Percentiles rank a stretch among this genome's conserved stretches.
Conservation (phyloP, 2,888 invertebrate species). For the Pristionchus fissidentatus region DNA sequence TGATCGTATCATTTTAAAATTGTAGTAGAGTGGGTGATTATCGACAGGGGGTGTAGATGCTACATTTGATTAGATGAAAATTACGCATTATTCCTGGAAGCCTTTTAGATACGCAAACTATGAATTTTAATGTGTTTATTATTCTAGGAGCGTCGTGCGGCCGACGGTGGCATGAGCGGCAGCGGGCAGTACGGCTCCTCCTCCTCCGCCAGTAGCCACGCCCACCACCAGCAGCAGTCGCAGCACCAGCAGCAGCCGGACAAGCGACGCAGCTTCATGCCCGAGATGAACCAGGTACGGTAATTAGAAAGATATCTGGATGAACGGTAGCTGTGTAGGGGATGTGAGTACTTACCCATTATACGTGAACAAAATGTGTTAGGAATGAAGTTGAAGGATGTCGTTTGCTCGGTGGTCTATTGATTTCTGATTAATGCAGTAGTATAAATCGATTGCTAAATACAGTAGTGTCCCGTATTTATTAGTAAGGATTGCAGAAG, state of each 20-base stretch:
- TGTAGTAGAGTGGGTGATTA: too few relatives aligned
- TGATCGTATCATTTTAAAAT: too few relatives aligned
- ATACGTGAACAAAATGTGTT: background rate
- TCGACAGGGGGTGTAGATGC: too few relatives aligned
- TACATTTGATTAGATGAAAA: too few relatives aligned
- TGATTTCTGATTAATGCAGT: background rate
- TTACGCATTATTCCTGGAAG: too few relatives aligned
- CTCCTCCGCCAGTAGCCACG: background rate
- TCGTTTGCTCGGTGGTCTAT: background rate
- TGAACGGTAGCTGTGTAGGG: background rate
- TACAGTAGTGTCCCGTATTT: background rate
- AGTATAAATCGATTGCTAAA: background rate
- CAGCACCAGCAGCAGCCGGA: background rate
- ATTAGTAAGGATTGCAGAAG: background rate
- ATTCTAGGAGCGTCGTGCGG: conserved; percentile 37
- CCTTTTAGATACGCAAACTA: too few relatives aligned
- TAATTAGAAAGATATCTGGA: background rate
- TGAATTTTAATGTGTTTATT: background rate
- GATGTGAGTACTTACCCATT: background rate
- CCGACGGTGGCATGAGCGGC: background rate
- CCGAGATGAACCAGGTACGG: conserved; percentile 48
- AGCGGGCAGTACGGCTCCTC: background rate
- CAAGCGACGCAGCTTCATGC: conserved; percentile 51
- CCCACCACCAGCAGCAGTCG: background rate
- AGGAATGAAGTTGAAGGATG: background rate